Evolutionary conservation across 2,888 invertebrate genomes (phyloP).

Genomic region (Pseudolycoriella hygida): DNA sequence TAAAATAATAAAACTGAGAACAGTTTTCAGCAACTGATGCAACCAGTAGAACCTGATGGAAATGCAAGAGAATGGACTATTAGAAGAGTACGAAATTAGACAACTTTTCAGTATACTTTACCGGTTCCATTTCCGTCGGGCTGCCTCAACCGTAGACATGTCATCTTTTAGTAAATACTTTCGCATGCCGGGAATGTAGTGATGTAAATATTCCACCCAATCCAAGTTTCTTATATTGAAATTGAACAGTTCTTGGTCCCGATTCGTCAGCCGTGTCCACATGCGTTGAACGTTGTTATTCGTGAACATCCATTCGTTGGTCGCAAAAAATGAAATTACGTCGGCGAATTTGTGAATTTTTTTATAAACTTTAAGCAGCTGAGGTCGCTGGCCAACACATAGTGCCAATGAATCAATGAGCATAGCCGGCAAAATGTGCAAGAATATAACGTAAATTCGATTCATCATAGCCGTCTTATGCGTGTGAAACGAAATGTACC

Average conservation of each 20-base stretch:
- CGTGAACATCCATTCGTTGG: constrained; percentile 46
- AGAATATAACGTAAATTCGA: constrained; percentile 37
- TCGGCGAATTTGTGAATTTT: constrained; percentile 58
- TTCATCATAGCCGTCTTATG: constrained; percentile 35
- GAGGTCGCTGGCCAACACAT: constrained; percentile 40
- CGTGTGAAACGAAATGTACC: constrained; percentile 40
- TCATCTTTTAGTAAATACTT: constrained; percentile 57
- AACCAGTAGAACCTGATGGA: constrained; percentile 33
- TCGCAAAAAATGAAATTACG: constrained; percentile 54
- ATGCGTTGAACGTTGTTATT: constrained; percentile 37
- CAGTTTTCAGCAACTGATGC: constrained; percentile 30
- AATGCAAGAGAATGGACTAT: constrained; percentile 14
- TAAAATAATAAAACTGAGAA: constrained; percentile 24
- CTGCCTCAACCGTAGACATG: constrained; percentile 40
- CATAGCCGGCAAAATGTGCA: constrained; percentile 55
- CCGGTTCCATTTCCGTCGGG: constrained; percentile 40
- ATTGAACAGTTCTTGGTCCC: constrained; percentile 39
- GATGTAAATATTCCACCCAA: constrained; percentile 53
- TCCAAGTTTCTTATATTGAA: constrained; percentile 55
- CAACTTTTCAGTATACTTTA: constrained; percentile 15
- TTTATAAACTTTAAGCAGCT: constrained; percentile 51
- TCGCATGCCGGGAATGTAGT: constrained; percentile 51
- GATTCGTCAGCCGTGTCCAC: constrained; percentile 25
- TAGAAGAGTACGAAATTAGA: background rate
- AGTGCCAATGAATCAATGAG: constrained; percentile 42